Evolutionary conservation across 2,888 invertebrate species (phyloP), one percentile per base, ranked within the genome.

Genomic region (Helleia helle): DNA sequence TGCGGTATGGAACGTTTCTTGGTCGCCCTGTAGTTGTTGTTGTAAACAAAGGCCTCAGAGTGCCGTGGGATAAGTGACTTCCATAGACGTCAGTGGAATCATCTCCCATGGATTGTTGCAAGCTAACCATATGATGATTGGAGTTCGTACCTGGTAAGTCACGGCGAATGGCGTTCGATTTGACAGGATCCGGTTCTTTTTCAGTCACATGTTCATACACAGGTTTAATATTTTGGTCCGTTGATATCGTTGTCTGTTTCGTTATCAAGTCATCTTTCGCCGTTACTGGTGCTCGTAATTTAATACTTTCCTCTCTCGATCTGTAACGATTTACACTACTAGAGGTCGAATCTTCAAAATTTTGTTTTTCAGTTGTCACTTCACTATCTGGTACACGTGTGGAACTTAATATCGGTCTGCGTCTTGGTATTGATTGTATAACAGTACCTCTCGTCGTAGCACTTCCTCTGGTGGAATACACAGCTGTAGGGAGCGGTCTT

Each of bases 11-110:
- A 22, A 88, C 68, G 17, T 88, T 59, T 55, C 89, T 75, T 1
- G 90, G 85, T 14, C 89, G 75, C 9, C 75, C 71, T 4, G 83
- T 86, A 2, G 30, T 39, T 0, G 89, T 88, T 0, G 91, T 91
- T 0, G 91, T 91, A 52, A 91, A 91, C 9, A 91, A 64, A 0
- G 91, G 91, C 22, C 91, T 74, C 3, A 90, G 87, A 15, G 90
- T 87, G 42, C 87, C 88, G 11, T 88, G 88, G 0, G 89, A 89
- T 8, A 89, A 67, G 14, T 90, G 88, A 24, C 88, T 87, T 22
- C 90, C 90, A 49, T 91, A 92, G 1, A 91, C 89, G 54, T 91
- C 91, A 1, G 89, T 86, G 2, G 88, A 86, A 58, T 92, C 92
- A 50, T 89, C 89, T 7, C 88, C 89, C 12, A 84, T 72, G 0